Evolutionary conservation across 1,140 invertebrate genomes (phyloP), one percentile per base, ranked within the genome.

Genomic region (Glomeris maerens): DNA sequence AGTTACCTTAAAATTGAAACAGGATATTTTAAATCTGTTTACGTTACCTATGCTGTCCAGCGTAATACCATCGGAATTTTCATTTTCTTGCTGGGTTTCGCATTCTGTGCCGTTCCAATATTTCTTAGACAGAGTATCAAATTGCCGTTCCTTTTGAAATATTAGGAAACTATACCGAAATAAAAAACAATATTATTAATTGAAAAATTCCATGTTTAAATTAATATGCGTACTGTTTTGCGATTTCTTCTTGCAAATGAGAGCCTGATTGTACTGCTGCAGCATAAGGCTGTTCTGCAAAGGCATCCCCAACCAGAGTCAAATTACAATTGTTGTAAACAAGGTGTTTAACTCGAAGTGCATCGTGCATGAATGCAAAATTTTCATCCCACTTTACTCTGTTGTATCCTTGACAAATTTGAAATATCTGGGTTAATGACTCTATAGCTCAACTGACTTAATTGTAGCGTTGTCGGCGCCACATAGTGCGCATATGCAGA

Each of bases 361-460:
- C 83, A 63, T 91, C 85, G 59, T 90, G 85, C 57, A 91, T 89
- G 58, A 90, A 86, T 0, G 86, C 86, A 60, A 86, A 90, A 59
- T 89, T 83, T 0, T 82, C 83, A 54, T 85, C 78, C 21, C 14
- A 20, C n/a, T 23, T 23, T 5, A 54, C 29, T 47, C 26, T 45
- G 14, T 46, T 22, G 27, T 22, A 50, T n/a, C 49, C 49, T 50
- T 17, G 2, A 14, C 31, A 42, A 5, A 42, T 42, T n/a, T n/a
- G n/a, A n/a, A n/a, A n/a, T n/a, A n/a, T n/a, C n/a, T n/a, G n/a
- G n/a, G n/a, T n/a, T n/a, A n/a, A n/a, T n/a, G n/a, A n/a, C n/a
- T n/a, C n/a, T n/a, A n/a, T n/a, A n/a, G n/a, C n/a, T n/a, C n/a
- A n/a, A n/a, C n/a, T n/a, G n/a, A n/a, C n/a, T n/a, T n/a, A n/a